phyloP scores from a whole-genome alignment of 2,888 invertebrate genomes.

The Clunio marinus region DNA sequence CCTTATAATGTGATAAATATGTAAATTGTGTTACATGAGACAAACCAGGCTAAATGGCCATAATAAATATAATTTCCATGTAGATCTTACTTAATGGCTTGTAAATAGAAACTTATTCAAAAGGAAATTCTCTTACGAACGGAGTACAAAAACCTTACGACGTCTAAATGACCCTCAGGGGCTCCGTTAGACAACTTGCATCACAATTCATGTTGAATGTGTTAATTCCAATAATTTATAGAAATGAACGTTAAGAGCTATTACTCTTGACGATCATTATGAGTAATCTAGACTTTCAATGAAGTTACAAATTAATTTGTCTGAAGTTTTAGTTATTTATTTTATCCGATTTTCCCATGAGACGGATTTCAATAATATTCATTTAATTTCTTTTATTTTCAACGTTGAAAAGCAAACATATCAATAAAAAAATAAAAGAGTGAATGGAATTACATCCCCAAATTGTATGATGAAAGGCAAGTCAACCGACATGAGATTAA shows the following conservation, averaged over 20 bases:
- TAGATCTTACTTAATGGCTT: conserved; percentile 33
- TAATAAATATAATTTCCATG: conserved; percentile 16
- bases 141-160: neutral
- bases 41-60: conserved; percentile 21
- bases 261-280: neutral
- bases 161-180: conserved; percentile 33
- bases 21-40: conserved; percentile 31
- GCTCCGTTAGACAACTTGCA: conserved; percentile 13
- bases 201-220: neutral
- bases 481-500: conserved; percentile 3
- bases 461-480: too few species aligned
- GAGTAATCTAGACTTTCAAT: too few species aligned
- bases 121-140: conserved; percentile 8
- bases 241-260: neutral
- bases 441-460: too few species aligned
- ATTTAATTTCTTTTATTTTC: too few species aligned
- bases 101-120: conserved; percentile 26
- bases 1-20: conserved; percentile 36
- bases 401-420: too few species aligned
- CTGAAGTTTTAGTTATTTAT: too few species aligned
- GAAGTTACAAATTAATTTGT: too few species aligned
- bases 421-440: too few species aligned
- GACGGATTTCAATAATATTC: too few species aligned
- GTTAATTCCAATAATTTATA: neutral
- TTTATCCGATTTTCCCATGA: too few species aligned